These are phyloP conservation scores for Hirudo medicinalis DNA, from an alignment of 1,140 invertebrate genomes.

Conservation along the genomic window DNA sequence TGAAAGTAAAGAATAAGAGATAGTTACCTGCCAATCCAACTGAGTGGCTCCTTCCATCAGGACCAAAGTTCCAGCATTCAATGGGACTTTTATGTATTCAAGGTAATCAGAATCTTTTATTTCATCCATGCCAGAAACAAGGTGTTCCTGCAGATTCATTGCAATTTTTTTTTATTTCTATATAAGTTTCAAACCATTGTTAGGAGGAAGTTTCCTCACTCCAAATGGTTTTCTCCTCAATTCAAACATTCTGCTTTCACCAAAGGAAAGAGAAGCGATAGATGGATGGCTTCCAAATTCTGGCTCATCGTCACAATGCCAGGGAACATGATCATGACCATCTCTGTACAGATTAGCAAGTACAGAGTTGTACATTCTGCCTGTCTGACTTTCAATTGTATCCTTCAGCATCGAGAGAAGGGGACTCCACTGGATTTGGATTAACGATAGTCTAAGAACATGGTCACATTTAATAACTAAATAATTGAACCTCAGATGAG, in stretches of 20 bases:
- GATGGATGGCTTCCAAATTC: slow-evolving; percentile 41
- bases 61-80: slow-evolving; percentile 40
- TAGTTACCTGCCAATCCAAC: slow-evolving; percentile 41
- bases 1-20: not conserved
- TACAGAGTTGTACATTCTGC: slow-evolving; percentile 44
- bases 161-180: not conserved
- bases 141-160: not conserved
- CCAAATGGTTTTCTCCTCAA: slow-evolving; percentile 36
- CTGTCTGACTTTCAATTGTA: slow-evolving; percentile 34
- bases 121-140: not conserved
- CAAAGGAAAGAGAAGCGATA: slow-evolving; percentile 45
- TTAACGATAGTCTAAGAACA: not conserved
- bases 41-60: slow-evolving; percentile 45
- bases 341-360: slow-evolving; percentile 44
- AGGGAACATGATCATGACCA: slow-evolving; percentile 43
- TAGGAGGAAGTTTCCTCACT: slow-evolving; percentile 14
- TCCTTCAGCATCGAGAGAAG: slow-evolving; percentile 29
- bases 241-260: slow-evolving; percentile 41
- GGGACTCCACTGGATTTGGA: slow-evolving; percentile 23
- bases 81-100: slow-evolving; percentile 31
- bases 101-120: slow-evolving; percentile 31
- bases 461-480: not conserved
- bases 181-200: not conserved
- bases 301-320: slow-evolving; percentile 44
- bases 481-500: not conserved